Conservation (phyloP, 2,888 invertebrate genomes). For the Drosophila quinaria region DNA sequence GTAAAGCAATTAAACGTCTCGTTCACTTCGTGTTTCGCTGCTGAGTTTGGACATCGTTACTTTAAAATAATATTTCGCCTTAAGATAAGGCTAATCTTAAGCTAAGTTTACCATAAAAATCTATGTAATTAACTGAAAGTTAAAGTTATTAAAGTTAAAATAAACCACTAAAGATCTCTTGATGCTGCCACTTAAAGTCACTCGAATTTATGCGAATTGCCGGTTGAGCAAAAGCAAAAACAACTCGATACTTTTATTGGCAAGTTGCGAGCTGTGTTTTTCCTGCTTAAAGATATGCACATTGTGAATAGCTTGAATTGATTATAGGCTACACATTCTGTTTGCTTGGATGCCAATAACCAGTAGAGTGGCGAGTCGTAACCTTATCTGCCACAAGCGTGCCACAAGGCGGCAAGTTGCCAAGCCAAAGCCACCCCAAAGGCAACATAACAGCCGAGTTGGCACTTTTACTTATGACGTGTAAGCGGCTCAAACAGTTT, state of each 20-base stretch:
- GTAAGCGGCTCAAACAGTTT: slow-evolving; percentile 78
- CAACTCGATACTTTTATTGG: slow-evolving; percentile 46
- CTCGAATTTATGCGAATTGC: slow-evolving; percentile 17
- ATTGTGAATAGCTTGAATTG: slow-evolving; percentile 47
- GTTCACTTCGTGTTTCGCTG: too few relatives aligned
- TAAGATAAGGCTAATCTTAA: too few relatives aligned
- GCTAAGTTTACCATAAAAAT: too few relatives aligned
- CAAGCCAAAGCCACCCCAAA: slow-evolving; percentile 18
- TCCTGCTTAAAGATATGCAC: slow-evolving; percentile 41
- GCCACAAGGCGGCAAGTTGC: slow-evolving; percentile 30
- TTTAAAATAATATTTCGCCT: too few relatives aligned
- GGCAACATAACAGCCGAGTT: slow-evolving; percentile 16
- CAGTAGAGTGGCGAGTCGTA: slow-evolving; percentile 44
- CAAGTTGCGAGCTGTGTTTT: slow-evolving; percentile 13
- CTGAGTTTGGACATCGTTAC: too few relatives aligned
- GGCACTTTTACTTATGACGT: slow-evolving; percentile 74
- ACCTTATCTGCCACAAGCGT: slow-evolving; percentile 50
- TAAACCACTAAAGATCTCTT: neutral
- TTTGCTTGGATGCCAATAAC: slow-evolving; percentile 48
- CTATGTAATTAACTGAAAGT: too few relatives aligned
- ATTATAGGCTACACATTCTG: slow-evolving; percentile 40
- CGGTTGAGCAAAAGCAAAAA: neutral
- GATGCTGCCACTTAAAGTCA: slow-evolving; percentile 3
- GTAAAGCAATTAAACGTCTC: too few relatives aligned
- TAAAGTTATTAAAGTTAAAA: too few relatives aligned